Base-by-base conservation (phyloP, 2,113 vertebrate genomes). In the Xiphias gladius region DNA sequence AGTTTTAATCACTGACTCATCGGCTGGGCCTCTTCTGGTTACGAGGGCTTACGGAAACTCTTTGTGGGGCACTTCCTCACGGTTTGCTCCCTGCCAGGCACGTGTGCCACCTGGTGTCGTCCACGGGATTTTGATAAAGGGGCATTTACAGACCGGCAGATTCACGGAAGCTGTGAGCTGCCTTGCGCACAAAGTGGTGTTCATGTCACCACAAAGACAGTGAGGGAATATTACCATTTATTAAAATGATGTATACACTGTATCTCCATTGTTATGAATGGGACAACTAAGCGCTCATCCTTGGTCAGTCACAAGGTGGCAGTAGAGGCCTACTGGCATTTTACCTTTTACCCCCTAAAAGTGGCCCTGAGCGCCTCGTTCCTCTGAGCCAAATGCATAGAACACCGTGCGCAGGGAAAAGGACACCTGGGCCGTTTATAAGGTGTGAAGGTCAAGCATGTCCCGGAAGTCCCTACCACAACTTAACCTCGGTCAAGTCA, bases 241-340 rank as follows among this genome's bases (percentile, higher is more conserved):
- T n/a, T n/a, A n/a, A n/a, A n/a, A n/a, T n/a, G n/a, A n/a, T n/a
- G n/a, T n/a, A n/a, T n/a, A n/a, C n/a, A n/a, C n/a, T n/a, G n/a
- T n/a, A n/a, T n/a, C n/a, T n/a, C n/a, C n/a, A n/a, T n/a, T n/a
- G 4, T 46, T 19, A 39, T 32, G 26, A 62, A 64, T 66, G 35
- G 37, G 17, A 46, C 9, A 63, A 13, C 20, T 24, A 7, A 28
- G 16, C 9, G 4, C 11, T 43, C 22, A 14, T 14, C 41, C 54
- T 11, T 4, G 7, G 0, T 37, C 1, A 7, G 81, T 10, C 91
- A 86, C 83, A 76, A 72, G 90, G 48, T 84, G 89, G 82, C 93
- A 88, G 86, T 66, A 86, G 46, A 87, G 77, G 30, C 55, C 26
- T 54, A 14, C 70, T 57, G 48, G 70, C 24, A 3, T 41, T 30